These are phyloP conservation scores for Rhynchopsitta pachyrhyncha DNA, from an alignment of 2,113 vertebrate genomes.

Conservation along the genomic window DNA sequence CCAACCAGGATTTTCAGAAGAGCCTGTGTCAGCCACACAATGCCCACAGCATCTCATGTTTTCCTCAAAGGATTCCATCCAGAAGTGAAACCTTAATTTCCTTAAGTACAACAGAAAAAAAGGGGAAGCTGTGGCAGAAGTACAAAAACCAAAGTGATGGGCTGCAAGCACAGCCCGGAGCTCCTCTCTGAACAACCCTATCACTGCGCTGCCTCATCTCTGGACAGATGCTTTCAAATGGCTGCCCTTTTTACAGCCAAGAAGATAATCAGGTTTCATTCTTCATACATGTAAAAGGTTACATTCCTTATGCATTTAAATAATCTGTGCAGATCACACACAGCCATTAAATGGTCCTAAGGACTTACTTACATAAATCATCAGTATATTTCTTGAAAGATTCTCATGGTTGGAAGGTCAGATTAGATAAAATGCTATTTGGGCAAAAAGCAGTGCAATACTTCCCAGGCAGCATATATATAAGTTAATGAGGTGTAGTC, in stretches of 20 bases:
- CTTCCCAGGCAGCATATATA: not conserved
- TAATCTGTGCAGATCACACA: not conserved
- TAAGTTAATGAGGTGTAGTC: not conserved
- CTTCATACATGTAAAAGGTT: conserved; percentile 1
- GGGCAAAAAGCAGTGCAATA: not conserved
- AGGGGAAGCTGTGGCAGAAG: not conserved
- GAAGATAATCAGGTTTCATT: conserved; percentile 1
- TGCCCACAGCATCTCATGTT: not conserved
- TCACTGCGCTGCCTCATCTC: not conserved
- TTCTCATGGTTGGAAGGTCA: not conserved
- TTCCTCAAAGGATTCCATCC: not conserved
- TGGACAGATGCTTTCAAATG: not conserved
- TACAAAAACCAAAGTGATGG: not conserved
- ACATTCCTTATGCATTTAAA: not conserved
- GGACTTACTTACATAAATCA: not conserved
- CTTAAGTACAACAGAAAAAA: not conserved
- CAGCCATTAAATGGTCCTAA: not conserved
- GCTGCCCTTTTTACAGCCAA: not conserved
- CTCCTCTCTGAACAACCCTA: not conserved
- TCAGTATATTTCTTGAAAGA: not conserved
- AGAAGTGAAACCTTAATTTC: not conserved
- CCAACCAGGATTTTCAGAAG: not conserved
- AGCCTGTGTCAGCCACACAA: not conserved
- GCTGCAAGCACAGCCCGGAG: not conserved
- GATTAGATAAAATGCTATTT: conserved; percentile 3